These are phyloP conservation scores for Oreamnos americanus DNA, from an alignment of 2,113 vertebrate genomes.

Conservation along the genomic window DNA sequence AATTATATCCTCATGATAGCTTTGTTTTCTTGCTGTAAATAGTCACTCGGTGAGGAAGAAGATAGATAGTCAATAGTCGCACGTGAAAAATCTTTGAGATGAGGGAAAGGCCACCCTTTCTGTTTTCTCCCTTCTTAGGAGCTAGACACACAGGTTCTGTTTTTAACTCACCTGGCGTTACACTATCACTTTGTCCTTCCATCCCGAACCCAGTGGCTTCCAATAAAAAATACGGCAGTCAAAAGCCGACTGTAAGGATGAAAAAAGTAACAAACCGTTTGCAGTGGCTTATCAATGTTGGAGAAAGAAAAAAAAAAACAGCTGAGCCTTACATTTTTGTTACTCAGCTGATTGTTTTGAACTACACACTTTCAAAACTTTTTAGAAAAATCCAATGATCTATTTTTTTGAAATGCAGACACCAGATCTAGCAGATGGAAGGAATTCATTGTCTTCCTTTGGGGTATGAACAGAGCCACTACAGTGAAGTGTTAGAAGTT, in stretches of 20 bases:
- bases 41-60: background rate
- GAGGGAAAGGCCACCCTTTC: background rate
- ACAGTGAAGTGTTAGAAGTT: background rate
- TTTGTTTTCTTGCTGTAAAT: slow-evolving; percentile 28
- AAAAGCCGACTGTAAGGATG: background rate
- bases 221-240: background rate
- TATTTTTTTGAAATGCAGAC: background rate
- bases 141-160: background rate
- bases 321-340: background rate
- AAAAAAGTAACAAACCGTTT: slow-evolving; percentile 10
- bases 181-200: background rate
- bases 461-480: background rate
- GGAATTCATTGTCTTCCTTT: background rate
- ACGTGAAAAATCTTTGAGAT: background rate
- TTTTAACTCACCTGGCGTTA: background rate
- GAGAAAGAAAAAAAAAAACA: background rate
- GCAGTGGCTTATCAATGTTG: background rate
- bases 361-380: background rate
- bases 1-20: background rate
- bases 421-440: background rate
- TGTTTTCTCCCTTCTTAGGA: background rate
- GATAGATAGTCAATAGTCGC: background rate
- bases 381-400: background rate
- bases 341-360: background rate
- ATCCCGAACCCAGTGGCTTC: background rate